Evolutionary conservation across 2,797 vertebrate species (phyloP).

Genomic region (Takifugu rubripes): DNA sequence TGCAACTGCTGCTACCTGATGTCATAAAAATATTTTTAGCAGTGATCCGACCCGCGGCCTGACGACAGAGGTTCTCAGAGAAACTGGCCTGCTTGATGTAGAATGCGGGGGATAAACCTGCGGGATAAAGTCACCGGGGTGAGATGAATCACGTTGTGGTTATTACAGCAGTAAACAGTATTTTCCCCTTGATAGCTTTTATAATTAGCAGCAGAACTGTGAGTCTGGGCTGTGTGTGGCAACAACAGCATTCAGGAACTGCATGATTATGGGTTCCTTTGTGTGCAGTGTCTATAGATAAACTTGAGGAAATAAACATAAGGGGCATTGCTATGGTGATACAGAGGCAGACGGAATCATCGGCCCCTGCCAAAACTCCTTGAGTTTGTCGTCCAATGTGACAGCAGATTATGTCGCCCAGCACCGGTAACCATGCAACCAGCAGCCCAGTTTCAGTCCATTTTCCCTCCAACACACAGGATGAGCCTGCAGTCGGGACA

Average conservation of each 20-base stretch:
- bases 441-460: not conserved
- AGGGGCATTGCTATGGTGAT: conserved; percentile 24
- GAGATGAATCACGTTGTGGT: too few species aligned
- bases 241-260: conserved; percentile 35
- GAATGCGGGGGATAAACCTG: too few species aligned
- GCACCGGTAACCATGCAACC: not conserved
- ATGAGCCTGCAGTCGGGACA: conserved; percentile 8
- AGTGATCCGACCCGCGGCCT: too few species aligned
- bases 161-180: conserved; percentile 3
- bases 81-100: too few species aligned
- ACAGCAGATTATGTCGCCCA: not conserved
- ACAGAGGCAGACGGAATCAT: conserved; percentile 4
- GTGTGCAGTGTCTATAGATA: conserved; percentile 25
- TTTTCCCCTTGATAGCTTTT: not conserved
- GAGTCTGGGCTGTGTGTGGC: conserved; percentile 29
- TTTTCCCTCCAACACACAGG: not conserved
- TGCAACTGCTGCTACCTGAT: too few species aligned
- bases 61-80: too few species aligned
- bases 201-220: conserved; percentile 10
- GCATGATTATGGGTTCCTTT: conserved; percentile 23
- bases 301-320: conserved; percentile 27
- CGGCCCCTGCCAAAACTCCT: not conserved
- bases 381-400: too few species aligned
- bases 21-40: too few species aligned
- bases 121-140: too few species aligned